Evolutionary conservation across 2,113 vertebrate genomes (phyloP).

Genomic region (Galemys pyrenaicus): DNA sequence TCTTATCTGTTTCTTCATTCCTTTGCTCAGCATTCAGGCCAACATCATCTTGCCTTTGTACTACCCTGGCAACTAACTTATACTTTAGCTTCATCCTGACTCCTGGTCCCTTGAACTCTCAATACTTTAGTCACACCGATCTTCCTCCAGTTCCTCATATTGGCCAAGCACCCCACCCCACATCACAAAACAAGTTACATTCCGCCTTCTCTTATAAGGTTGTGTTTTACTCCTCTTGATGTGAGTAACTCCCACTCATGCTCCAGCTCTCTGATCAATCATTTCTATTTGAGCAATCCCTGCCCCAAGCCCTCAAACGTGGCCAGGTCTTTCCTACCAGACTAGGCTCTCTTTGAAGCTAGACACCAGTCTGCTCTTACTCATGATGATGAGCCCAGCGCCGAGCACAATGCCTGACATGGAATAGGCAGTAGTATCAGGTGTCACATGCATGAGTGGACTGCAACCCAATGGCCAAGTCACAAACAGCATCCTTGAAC

Average conservation of each 20-base stretch:
- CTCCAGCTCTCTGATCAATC: neutral
- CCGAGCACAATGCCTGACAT: neutral
- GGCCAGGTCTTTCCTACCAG: neutral
- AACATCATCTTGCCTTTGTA: neutral
- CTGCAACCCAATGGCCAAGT: neutral
- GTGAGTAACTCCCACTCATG: neutral
- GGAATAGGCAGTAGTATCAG: neutral
- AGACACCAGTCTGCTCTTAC: neutral
- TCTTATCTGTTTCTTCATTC: neutral
- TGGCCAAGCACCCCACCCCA: neutral
- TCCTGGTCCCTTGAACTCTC: neutral
- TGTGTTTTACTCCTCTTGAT: neutral
- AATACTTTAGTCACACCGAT: neutral
- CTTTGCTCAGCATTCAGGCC: neutral
- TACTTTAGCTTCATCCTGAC: neutral
- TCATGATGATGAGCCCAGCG: neutral
- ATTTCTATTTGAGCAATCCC: neutral
- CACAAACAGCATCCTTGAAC: neutral
- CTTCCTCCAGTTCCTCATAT: neutral
- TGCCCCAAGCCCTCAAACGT: neutral
- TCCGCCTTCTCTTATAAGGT: neutral
- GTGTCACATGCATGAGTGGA: neutral
- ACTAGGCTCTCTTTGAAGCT: neutral
- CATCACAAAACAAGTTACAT: neutral
- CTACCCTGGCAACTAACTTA: neutral